Conservation (phyloP, 1,140 invertebrate genomes). For the Phenacoccus solenopsis region DNA sequence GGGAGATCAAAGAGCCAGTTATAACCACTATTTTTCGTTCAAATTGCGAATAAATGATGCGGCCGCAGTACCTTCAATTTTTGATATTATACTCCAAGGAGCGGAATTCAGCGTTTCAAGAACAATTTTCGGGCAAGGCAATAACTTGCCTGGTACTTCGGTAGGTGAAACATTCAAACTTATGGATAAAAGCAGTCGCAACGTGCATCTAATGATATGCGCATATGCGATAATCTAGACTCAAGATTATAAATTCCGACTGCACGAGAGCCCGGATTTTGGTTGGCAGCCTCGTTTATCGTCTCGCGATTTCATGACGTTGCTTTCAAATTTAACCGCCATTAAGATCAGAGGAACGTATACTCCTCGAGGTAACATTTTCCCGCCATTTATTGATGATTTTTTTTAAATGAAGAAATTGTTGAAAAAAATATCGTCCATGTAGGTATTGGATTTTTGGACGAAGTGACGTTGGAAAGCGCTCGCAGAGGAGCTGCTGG, state of each 20-base stretch:
- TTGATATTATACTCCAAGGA: slow-evolving; percentile 80
- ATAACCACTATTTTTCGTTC: slow-evolving; percentile 88
- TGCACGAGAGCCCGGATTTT: slow-evolving; percentile 83
- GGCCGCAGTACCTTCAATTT: slow-evolving; percentile 51
- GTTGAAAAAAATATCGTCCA: background rate
- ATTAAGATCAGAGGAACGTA: slow-evolving; percentile 91
- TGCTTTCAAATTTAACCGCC: slow-evolving; percentile 83
- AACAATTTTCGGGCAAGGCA: slow-evolving; percentile 84
- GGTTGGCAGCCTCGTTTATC: slow-evolving; percentile 82
- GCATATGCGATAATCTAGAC: too few relatives aligned
- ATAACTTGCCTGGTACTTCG: slow-evolving; percentile 58
- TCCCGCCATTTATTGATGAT: background rate
- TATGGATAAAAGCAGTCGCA: background rate
- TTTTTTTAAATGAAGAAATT: background rate
- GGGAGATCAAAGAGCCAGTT: slow-evolving; percentile 85
- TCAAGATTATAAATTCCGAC: slow-evolving; percentile 62
- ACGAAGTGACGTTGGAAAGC: slow-evolving; percentile 75
- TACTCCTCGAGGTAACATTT: slow-evolving; percentile 46
- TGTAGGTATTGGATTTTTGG: slow-evolving; percentile 69
- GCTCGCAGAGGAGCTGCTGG: slow-evolving; percentile 68
- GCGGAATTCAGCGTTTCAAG: slow-evolving; percentile 63
- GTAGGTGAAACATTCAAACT: slow-evolving; percentile 33
- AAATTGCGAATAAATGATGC: slow-evolving; percentile 70
- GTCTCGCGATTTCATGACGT: slow-evolving; percentile 74
- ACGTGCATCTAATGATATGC: too few relatives aligned